Evolutionary conservation across 2,113 vertebrate species (phyloP), one percentile per base, ranked within the genome.

Genomic region (Perognathus longimembris): DNA sequence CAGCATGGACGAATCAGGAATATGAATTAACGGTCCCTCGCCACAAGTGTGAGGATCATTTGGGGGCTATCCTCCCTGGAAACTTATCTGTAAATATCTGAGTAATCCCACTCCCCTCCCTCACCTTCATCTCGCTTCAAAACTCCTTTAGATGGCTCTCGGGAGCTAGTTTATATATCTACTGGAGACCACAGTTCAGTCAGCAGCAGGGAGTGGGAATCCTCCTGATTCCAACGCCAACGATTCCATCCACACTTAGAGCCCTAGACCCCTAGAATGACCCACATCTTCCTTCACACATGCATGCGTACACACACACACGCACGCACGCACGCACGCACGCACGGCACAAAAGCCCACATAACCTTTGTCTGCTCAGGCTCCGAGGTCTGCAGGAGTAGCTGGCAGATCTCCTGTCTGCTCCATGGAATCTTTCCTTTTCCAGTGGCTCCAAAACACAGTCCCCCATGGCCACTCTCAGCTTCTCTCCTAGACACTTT

Each of bases 401-500:
- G 21, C 81, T 28, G 73, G 86, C 57, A 11, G 69, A 63, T 32
- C 5, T 50, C 15, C 17, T 6, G 12, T 17, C 1, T 18, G 61
- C 34, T 69, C 76, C 34, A 11, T 3, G 59, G 66, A 82, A 75
- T 34, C 75, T 70, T 32, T 59, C 34, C 38, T 75, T 38, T 80
- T 50, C 36, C 30, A 3, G 4, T 1, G 64, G 71, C 94, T 94
- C 90, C 88, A 95, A 95, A 96, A 42, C 90, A 22, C 88, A 80
- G 85, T 91, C 93, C 93, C 95, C 92, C 79, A 90, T 92, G 93
- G 91, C 97, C 86, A 89, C 89, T 92, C 89, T 71, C 89, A 97
- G 96, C 94, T 97, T 97, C 95, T 94, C 94, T 84, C 94, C 94
- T 90, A 94, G 92, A 97, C 88, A 7, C 94, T 96, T 97, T 96